Percentiles rank a stretch among this genome's conserved stretches.
These are phyloP conservation scores for Planococcus citri DNA, from an alignment of 1,140 invertebrate genomes.

Conservation along the genomic window DNA sequence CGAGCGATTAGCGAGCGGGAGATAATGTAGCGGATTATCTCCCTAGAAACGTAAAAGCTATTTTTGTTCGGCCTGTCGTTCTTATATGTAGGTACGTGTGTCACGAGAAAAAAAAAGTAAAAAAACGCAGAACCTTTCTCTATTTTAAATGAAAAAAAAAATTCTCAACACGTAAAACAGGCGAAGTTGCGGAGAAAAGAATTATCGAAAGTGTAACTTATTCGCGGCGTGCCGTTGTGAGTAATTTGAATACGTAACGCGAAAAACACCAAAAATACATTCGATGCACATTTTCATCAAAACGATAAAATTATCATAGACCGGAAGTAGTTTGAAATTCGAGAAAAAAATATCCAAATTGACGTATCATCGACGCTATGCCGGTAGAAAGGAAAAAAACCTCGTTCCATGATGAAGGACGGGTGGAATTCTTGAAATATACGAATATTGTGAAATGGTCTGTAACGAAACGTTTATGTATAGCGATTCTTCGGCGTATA, in stretches of 20 bases:
- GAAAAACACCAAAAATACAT: background rate
- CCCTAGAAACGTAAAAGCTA: no score
- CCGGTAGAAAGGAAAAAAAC: background rate
- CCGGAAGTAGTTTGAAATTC: background rate
- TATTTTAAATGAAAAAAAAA: background rate
- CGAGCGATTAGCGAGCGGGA: no score
- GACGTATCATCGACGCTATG: background rate
- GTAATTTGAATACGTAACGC: constrained; percentile 1
- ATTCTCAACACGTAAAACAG: background rate
- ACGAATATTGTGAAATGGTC: background rate
- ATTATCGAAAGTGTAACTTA: background rate
- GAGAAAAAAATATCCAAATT: background rate
- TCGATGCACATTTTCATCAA: background rate
- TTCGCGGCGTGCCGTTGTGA: background rate
- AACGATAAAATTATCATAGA: constrained; percentile 8
- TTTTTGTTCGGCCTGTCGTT: no score
- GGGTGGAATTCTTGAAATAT: background rate
- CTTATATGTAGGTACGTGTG: no score
- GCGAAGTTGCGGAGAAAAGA: background rate
- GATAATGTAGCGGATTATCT: no score
- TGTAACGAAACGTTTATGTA: background rate
- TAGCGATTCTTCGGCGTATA: no score
- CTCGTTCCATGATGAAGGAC: no score
- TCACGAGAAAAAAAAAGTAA: no score
- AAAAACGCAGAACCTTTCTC: no score